These are phyloP conservation scores for Adelphocoris suturalis DNA, from an alignment of 2,888 invertebrate genomes.

Conservation along the genomic window DNA sequence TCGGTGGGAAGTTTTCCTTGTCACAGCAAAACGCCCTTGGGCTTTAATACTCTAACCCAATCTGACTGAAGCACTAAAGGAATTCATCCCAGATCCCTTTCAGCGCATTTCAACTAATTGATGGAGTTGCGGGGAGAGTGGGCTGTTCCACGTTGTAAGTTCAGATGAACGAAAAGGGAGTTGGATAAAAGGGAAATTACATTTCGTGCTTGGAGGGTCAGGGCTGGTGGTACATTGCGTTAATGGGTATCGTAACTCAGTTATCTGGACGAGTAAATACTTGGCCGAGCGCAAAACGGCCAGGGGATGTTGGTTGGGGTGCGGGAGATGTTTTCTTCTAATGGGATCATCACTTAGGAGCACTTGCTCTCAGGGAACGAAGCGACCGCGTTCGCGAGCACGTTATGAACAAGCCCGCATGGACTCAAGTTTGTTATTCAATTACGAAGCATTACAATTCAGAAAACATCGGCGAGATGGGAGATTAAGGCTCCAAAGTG, in stretches of 20 bases:
- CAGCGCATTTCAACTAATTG: slow-evolving; percentile 14
- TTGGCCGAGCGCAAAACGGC: slow-evolving; percentile 27
- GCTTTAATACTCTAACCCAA: background rate
- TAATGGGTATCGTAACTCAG: slow-evolving; percentile 28
- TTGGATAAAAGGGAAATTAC: slow-evolving; percentile 15
- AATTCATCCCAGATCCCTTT: background rate
- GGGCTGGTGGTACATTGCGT: background rate
- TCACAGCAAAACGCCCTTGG: too few relatives aligned
- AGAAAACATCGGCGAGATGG: background rate
- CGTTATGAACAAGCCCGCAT: background rate
- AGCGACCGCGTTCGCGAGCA: background rate
- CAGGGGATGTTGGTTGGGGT: background rate
- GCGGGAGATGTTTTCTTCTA: background rate
- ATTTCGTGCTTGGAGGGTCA: background rate
- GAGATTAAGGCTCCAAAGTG: background rate
- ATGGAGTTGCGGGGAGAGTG: background rate
- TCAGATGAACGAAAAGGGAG: slow-evolving; percentile 18
- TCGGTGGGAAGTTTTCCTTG: too few relatives aligned
- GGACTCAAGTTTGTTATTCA: background rate
- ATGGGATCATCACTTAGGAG: background rate
- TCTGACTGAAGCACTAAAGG: background rate
- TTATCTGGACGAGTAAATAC: slow-evolving; percentile 39
- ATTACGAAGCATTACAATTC: background rate
- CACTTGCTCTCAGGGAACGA: background rate
- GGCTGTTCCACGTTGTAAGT: slow-evolving; percentile 14